phyloP scores from a whole-genome alignment of 2,888 invertebrate genomes.

The Yponomeuta plumbellus region DNA sequence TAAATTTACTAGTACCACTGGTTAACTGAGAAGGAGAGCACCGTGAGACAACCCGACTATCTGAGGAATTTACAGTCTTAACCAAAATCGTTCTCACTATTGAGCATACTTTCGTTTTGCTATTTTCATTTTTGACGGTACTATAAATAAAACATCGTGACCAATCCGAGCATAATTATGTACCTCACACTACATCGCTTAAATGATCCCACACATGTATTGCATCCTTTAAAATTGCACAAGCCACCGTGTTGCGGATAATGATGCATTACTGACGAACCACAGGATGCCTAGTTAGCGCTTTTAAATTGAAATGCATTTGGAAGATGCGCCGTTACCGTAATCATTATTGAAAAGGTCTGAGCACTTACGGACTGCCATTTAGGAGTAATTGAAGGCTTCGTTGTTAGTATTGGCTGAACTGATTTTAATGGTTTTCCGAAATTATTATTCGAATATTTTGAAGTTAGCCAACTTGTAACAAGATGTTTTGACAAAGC shows the following conservation, averaged over 20 bases:
- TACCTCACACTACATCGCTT: background rate
- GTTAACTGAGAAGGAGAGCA: too few relatives aligned
- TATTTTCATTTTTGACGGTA: background rate
- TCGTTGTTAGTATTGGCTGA: background rate
- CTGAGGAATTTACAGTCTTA: too few relatives aligned
- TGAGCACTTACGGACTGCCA: background rate
- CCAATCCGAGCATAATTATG: conserved; percentile 5
- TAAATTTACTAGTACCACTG: too few relatives aligned
- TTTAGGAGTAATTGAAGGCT: background rate
- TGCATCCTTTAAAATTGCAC: background rate
- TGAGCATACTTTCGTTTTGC: too few relatives aligned
- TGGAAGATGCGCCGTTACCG: background rate
- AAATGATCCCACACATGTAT: background rate
- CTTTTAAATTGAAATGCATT: background rate
- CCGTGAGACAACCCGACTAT: too few relatives aligned
- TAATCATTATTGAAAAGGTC: background rate
- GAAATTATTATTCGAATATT: too few relatives aligned
- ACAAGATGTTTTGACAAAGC: too few relatives aligned
- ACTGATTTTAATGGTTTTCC: background rate
- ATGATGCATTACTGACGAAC: background rate
- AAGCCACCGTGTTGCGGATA: background rate
- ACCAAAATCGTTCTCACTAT: too few relatives aligned
- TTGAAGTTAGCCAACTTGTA: too few relatives aligned
- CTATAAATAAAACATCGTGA: conserved; percentile 5
- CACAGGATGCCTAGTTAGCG: background rate